phyloP scores from a whole-genome alignment of 2,113 vertebrate genomes.

The Pyxicephalus adspersus region DNA sequence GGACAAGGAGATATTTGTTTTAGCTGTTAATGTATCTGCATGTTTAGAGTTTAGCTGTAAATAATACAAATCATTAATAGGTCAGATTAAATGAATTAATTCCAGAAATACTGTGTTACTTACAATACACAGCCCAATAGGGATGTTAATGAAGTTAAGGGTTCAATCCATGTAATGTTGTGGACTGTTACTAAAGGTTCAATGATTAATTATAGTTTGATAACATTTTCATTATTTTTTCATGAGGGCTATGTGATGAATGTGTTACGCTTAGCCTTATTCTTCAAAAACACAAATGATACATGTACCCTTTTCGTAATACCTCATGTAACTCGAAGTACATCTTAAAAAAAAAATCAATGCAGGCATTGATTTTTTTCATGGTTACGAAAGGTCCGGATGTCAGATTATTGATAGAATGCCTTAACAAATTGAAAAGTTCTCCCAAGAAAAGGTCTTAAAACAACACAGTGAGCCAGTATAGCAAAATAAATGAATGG shows the following conservation, averaged over 20 bases:
- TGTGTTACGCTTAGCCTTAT: not conserved
- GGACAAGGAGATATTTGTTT: no score
- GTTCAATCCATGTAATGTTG: not conserved
- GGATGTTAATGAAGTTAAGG: not conserved
- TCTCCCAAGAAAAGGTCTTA: conserved; percentile 2
- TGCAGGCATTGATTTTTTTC: not conserved
- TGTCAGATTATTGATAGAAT: conserved; percentile 32
- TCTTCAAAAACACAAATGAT: conserved; percentile 1
- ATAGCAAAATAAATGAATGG: conserved; percentile 6
- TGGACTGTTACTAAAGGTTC: not conserved
- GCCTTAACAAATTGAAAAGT: conserved; percentile 1
- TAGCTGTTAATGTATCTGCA: no score
- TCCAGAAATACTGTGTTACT: no score
- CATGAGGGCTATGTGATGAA: not conserved
- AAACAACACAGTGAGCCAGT: not conserved
- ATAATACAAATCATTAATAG: no score
- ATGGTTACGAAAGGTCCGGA: conserved; percentile 31
- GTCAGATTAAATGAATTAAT: no score
- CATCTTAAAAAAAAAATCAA: conserved; percentile 16
- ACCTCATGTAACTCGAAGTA: not conserved
- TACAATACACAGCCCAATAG: no score
- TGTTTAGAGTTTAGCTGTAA: no score
- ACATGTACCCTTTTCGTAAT: not conserved
- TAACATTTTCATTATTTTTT: not conserved
- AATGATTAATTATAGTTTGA: not conserved